These are phyloP conservation scores for Paramisgurnus dabryanus DNA, from an alignment of 2,113 vertebrate genomes.

Conservation along the genomic window DNA sequence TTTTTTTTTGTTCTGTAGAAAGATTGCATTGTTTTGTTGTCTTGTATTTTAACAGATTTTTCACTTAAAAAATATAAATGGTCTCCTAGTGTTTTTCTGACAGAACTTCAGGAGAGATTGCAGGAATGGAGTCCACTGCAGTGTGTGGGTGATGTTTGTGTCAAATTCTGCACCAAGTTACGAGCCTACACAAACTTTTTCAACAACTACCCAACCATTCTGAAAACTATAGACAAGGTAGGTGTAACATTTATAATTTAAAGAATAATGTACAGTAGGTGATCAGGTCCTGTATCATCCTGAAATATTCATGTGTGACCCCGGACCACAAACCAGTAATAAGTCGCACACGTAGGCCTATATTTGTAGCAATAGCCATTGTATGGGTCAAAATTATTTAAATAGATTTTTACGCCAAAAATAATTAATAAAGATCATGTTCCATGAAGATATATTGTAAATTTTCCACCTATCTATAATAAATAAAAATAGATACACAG, in stretches of 20 bases:
- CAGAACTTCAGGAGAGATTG: constrained; percentile 69
- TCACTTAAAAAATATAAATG: not conserved
- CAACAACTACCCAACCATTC: constrained; percentile 79
- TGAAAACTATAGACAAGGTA: constrained; percentile 83
- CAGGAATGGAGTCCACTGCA: constrained; percentile 77
- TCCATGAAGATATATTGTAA: too few relatives aligned
- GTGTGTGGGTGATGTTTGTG: constrained; percentile 76
- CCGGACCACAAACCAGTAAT: too few relatives aligned
- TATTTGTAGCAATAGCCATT: too few relatives aligned
- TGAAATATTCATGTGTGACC: too few relatives aligned
- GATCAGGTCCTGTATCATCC: too few relatives aligned
- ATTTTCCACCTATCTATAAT: too few relatives aligned
- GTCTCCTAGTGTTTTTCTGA: constrained; percentile 69
- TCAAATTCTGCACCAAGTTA: constrained; percentile 75
- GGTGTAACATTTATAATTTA: not conserved
- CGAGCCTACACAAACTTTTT: constrained; percentile 78
- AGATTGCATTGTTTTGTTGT: too few relatives aligned
- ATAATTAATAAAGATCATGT: too few relatives aligned
- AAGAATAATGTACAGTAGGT: not conserved
- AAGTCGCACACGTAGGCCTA: too few relatives aligned
- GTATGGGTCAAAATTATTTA: too few relatives aligned
- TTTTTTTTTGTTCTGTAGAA: not conserved
- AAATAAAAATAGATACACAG: too few relatives aligned
- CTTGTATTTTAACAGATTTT: not conserved
- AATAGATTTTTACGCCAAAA: too few relatives aligned